phyloP scores from a whole-genome alignment of 2,888 invertebrate species.

The Hypolimnas misippus region DNA sequence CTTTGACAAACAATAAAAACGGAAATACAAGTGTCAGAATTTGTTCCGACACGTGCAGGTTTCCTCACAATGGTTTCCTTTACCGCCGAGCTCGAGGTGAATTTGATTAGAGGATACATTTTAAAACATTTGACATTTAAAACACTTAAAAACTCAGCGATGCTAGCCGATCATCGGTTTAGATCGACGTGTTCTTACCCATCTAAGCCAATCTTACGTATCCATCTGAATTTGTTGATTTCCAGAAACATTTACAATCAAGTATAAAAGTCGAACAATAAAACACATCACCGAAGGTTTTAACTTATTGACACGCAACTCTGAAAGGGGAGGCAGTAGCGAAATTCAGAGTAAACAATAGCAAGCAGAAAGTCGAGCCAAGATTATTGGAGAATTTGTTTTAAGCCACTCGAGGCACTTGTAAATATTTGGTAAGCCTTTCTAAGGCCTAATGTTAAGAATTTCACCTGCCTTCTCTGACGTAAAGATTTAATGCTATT shows the following conservation, averaged over 20 bases:
- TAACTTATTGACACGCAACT: constrained; percentile 42
- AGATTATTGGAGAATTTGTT: constrained; percentile 82
- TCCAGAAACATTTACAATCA: background rate
- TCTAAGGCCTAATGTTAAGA: constrained; percentile 60
- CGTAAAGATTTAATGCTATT: constrained; percentile 67
- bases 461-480: constrained; percentile 66
- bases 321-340: constrained; percentile 63
- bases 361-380: constrained; percentile 70
- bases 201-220: too few relatives aligned
- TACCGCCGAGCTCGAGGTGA: too few relatives aligned
- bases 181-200: too few relatives aligned
- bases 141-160: too few relatives aligned
- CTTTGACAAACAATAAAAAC: too few relatives aligned
- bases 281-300: constrained; percentile 30
- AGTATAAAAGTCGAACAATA: background rate
- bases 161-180: too few relatives aligned
- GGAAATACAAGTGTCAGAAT: too few relatives aligned
- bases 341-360: constrained; percentile 76
- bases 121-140: too few relatives aligned
- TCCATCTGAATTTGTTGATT: too few relatives aligned
- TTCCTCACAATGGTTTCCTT: too few relatives aligned
- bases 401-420: constrained; percentile 78
- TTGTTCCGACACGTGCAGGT: too few relatives aligned
- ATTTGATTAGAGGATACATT: too few relatives aligned
- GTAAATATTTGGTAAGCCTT: constrained; percentile 82